A percentile compares a stretch with the other conserved stretches of the same genome.
These are phyloP conservation scores for Branchinecta sandiegonensis DNA, from an alignment of 2,888 invertebrate species.

Conservation along the genomic window DNA sequence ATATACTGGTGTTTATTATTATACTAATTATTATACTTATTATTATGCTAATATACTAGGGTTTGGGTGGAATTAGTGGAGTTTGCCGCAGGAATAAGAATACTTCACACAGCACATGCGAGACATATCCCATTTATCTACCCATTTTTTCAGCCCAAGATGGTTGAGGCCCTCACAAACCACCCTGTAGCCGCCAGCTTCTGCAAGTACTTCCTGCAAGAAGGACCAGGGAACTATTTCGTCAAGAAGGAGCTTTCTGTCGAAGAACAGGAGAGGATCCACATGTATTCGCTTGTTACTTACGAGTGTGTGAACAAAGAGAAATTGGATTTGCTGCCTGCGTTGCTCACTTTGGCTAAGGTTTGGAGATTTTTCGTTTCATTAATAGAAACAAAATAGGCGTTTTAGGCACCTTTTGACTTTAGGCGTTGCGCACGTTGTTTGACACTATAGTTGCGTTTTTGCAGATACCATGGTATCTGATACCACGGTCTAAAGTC, in stretches of 20 bases:
- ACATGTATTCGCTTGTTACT: not conserved
- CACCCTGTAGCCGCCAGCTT: not conserved
- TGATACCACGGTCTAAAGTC: too few species aligned
- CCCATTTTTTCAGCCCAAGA: not conserved
- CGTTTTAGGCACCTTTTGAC: too few species aligned
- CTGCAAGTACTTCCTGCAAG: conserved; percentile 10
- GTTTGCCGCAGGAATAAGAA: too few species aligned
- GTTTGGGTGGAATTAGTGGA: too few species aligned
- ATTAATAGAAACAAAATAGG: too few species aligned
- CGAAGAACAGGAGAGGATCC: not conserved
- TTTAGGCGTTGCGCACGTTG: too few species aligned
- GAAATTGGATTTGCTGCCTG: conserved; percentile 10
- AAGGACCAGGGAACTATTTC: not conserved
- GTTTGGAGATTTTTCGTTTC: not conserved
- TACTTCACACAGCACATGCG: too few species aligned
- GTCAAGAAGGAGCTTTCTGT: not conserved
- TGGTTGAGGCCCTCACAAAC: not conserved
- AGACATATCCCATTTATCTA: not conserved
- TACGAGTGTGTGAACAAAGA: not conserved
- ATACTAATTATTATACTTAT: too few species aligned
- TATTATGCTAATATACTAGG: too few species aligned
- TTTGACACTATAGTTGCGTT: too few species aligned
- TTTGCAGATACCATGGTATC: too few species aligned
- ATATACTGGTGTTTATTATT: too few species aligned
- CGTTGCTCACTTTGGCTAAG: not conserved